phyloP scores from a whole-genome alignment of 2,888 invertebrate genomes.

The Tridacna gigas region DNA sequence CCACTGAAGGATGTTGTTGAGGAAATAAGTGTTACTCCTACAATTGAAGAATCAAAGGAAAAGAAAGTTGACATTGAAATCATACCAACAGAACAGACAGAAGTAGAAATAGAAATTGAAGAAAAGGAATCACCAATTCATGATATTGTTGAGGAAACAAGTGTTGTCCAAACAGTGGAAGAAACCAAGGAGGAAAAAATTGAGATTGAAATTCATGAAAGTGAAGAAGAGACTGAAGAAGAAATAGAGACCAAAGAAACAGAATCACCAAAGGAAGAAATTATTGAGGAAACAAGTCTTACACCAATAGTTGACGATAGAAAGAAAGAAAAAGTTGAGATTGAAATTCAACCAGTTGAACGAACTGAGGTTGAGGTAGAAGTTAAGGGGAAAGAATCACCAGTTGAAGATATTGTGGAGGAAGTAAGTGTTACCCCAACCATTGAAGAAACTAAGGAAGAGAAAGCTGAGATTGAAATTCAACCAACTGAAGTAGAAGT shows the following conservation, averaged over 20 bases:
- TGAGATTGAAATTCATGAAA: slow-evolving; percentile 26
- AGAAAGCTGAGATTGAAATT: slow-evolving; percentile 43
- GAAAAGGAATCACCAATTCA: slow-evolving; percentile 18
- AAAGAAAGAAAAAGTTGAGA: slow-evolving; percentile 14
- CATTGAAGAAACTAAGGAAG: slow-evolving; percentile 32
- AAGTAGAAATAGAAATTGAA: slow-evolving; percentile 24
- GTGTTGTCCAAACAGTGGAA: slow-evolving; percentile 14
- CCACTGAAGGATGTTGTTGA: slow-evolving; percentile 24
- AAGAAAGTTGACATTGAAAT: slow-evolving; percentile 30
- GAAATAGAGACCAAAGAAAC: slow-evolving; percentile 4
- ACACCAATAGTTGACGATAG: slow-evolving; percentile 34
- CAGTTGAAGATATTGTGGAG: slow-evolving; percentile 24
- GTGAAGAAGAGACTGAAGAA: slow-evolving; percentile 32
- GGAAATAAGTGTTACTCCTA: slow-evolving; percentile 23
- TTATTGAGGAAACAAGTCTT: slow-evolving; percentile 22
- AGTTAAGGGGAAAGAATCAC: slow-evolving; percentile 18
- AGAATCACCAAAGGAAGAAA: slow-evolving; percentile 35
- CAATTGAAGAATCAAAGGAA: slow-evolving; percentile 20
- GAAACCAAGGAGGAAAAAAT: slow-evolving; percentile 29
- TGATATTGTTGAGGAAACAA: slow-evolving; percentile 25
- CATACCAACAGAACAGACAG: slow-evolving; percentile 24
- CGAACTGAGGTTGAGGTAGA: slow-evolving; percentile 32
- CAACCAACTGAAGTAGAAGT: slow-evolving; percentile 32
- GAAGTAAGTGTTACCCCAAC: slow-evolving; percentile 30
- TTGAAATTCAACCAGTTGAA: slow-evolving; percentile 38